Evolutionary conservation across 2,888 invertebrate species (phyloP).

Genomic region (Campoplex nolae): DNA sequence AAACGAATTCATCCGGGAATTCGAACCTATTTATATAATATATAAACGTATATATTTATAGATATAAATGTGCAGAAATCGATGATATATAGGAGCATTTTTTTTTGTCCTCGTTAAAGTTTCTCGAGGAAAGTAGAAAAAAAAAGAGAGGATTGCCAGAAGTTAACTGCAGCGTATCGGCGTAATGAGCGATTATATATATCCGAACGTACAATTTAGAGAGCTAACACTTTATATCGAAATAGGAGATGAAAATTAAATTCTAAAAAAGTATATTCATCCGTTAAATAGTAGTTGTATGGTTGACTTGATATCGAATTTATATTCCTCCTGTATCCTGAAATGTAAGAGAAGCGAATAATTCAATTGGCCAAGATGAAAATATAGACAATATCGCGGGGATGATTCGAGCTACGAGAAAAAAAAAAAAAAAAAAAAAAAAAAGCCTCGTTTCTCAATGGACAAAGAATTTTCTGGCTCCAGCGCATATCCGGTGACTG

Average conservation of each 20-base stretch:
- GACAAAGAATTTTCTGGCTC: not conserved
- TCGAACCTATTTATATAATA: slow-evolving; percentile 27
- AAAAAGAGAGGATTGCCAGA: not conserved
- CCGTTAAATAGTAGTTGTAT: not conserved
- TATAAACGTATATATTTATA: not conserved
- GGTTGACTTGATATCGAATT: not conserved
- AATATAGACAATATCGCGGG: not conserved
- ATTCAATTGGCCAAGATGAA: not conserved
- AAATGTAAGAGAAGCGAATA: not conserved
- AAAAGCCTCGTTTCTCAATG: not conserved
- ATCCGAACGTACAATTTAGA: slow-evolving; percentile 11
- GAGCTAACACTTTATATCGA: not conserved
- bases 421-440: not conserved
- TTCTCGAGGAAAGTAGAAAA: not conserved
- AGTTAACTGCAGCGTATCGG: not conserved
- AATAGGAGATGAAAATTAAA: not conserved
- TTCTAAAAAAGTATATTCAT: not conserved
- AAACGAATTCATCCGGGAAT: slow-evolving; percentile 65
- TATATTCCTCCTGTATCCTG: not conserved
- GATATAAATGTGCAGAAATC: not conserved
- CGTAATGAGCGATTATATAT: not conserved
- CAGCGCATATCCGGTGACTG: not conserved
- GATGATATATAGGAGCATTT: not conserved
- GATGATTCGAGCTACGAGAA: not conserved
- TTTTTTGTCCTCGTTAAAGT: not conserved